Percentiles rank a stretch among this genome's conserved stretches.
phyloP scores from a whole-genome alignment of 2,113 vertebrate genomes.

The Laterallus jamaicensis region DNA sequence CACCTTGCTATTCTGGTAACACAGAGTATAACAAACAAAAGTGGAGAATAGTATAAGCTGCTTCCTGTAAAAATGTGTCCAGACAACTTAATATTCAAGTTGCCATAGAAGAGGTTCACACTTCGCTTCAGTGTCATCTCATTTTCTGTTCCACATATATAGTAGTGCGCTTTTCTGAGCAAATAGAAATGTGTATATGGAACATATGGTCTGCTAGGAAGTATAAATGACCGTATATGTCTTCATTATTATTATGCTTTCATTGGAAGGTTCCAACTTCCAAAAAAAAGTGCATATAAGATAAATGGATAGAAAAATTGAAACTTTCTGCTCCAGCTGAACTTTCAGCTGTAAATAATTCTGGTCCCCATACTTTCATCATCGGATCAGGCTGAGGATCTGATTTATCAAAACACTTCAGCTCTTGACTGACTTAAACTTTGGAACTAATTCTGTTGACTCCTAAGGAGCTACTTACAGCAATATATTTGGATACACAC shows the following conservation, averaged over 20 bases:
- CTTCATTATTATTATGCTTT: neutral
- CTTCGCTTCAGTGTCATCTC: neutral
- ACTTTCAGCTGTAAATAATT: neutral
- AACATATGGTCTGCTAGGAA: neutral
- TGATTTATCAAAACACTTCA: neutral
- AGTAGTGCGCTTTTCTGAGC: neutral
- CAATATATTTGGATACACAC: neutral
- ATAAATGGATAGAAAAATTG: neutral
- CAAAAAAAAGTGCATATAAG: neutral
- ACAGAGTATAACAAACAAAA: neutral
- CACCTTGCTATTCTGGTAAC: neutral
- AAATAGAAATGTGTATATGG: neutral
- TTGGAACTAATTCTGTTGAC: neutral
- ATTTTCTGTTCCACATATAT: neutral
- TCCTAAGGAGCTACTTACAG: neutral
- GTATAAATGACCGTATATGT: accelerated
- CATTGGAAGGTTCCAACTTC: neutral
- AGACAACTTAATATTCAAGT: neutral
- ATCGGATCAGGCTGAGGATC: neutral
- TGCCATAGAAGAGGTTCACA: neutral
- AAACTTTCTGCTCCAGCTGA: neutral
- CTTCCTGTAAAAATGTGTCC: neutral
- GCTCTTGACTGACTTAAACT: neutral
- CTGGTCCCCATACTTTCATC: neutral
- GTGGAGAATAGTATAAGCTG: neutral